Base-by-base conservation (phyloP, 2,113 vertebrate species). In the Caranx melampygus region DNA sequence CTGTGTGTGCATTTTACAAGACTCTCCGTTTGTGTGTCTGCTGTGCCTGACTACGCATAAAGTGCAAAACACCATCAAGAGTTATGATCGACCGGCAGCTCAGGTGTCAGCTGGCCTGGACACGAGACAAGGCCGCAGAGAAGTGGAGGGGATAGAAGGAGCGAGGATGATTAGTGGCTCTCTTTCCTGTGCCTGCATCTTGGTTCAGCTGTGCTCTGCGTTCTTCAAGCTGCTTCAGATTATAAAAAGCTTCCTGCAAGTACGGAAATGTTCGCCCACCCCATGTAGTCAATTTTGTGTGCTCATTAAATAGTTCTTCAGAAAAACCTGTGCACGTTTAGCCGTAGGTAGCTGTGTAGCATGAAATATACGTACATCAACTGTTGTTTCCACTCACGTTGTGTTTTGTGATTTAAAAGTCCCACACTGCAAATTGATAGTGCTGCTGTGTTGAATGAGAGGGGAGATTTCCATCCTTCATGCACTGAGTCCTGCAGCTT, bases 51-150 rank as follows among this genome's bases (percentile, higher is more conserved):
- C 71, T 75, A 62, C 52, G 83, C 44, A 63, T 66, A 42, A 79
- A 83, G 74, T 75, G 61, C 78, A 88, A 89, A 88, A 85, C 45
- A 82, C 49, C 52, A 59, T 44, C 59, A 64, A 77, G 83, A 84
- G 81, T 86, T 90, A 87, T 66, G 54, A 84, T 68, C 62, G 58
- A 77, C 74, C 58, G 80, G 37, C 51, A 75, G 79, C 82, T 84
- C 63, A 66, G 51, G 57, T 80, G 77, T 86, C 81, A 73, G 86
- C 82, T 60, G 84, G 26, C 57, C 21, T 82, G 80, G 84, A 78
- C 71, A 45, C 11, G 26, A 66, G 79, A 79, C 83, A 81, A 88
- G 86, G 86, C 79, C 57, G 0, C 6, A 67, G 63, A 33, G 75
- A 57, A 57, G 73, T 52, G 70, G 61, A 37, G 55, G 42, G 61